These are phyloP conservation scores for Hippocampus guttulatus DNA, from an alignment of 2,113 vertebrate species.

Conservation along the genomic window DNA sequence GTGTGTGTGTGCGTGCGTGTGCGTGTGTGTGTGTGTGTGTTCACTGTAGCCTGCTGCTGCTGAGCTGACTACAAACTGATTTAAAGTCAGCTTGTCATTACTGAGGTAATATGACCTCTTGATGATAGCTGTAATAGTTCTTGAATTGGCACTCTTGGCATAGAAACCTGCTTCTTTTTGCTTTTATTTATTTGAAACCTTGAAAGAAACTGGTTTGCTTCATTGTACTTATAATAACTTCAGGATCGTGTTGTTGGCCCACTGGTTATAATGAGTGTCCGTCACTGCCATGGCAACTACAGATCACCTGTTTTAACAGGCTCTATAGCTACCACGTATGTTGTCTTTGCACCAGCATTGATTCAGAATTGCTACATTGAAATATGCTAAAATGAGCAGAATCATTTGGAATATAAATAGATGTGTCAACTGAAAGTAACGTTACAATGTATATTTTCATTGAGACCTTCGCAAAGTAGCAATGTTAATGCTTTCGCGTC, in stretches of 20 bases:
- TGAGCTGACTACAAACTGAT: conserved; percentile 18
- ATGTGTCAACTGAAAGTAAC: neutral
- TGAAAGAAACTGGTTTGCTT: no score
- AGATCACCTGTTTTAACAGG: neutral
- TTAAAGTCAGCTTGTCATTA: conserved; percentile 29
- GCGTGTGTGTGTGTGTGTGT: neutral
- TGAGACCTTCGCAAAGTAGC: no score
- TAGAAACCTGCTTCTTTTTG: no score
- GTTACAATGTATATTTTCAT: neutral
- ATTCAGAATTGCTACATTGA: neutral
- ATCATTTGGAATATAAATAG: neutral
- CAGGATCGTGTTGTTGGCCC: neutral
- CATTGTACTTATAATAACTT: neutral
- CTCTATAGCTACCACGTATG: neutral
- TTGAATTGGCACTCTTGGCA: neutral
- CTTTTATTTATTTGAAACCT: no score
- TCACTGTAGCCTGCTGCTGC: conserved; percentile 9
- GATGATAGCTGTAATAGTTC: conserved; percentile 4
- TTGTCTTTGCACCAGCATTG: neutral
- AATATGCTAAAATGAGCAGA: neutral
- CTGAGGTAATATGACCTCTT: conserved; percentile 14
- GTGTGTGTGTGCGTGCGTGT: neutral
- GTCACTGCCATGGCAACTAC: neutral
- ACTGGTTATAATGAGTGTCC: neutral
- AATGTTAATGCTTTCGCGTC: neutral